Evolutionary conservation across 2,113 vertebrate genomes (phyloP), one percentile per base, ranked within the genome.

Genomic region (Catagonus wagneri): DNA sequence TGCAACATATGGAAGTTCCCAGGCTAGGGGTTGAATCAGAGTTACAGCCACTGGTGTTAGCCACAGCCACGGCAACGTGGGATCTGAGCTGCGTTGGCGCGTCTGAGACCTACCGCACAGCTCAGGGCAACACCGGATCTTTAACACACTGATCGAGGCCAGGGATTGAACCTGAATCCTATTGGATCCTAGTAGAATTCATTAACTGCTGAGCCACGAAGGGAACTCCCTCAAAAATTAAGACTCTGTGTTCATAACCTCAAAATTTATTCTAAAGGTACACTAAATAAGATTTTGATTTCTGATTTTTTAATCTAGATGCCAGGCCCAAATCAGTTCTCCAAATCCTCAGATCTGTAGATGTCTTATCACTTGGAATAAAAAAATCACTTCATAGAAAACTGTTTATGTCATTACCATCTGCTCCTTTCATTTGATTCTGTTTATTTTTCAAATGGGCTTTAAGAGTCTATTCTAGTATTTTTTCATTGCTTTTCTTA

Each of bases 311-410:
- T 81, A 8, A 72, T 92, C 56, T 92, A 72, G 87, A 81, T 63
- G 39, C 50, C 66, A 29, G 39, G 76, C 10, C 36, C 9, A 63
- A 74, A 61, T 66, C 84, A 83, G n/a, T 87, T 86, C 81, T 69
- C 54, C n/a, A 60, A 14, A 63, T 58, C 34, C 58, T 90, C 75
- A 96, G 52, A 72, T 36, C 56, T 71, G n/a, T 39, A 72, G 54
- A 85, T 66, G 25, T 81, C 58, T 91, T 88, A 74, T 71, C n/a
- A 65, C n/a, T 93, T 76, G 50, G 23, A 88, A 75, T 89, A 63
- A 96, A 95, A 96, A 95, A 93, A 86, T 75, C 34, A 72, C 63
- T 52, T 93, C 44, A 87, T 69, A 78, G 94, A 65, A 83, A 63
- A 75, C 36, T 19, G 66, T 75, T 91, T 85, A 36, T 83, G 29